Evolutionary conservation across 2,113 vertebrate genomes (phyloP).

Genomic region (Phalacrocorax brasilianus): DNA sequence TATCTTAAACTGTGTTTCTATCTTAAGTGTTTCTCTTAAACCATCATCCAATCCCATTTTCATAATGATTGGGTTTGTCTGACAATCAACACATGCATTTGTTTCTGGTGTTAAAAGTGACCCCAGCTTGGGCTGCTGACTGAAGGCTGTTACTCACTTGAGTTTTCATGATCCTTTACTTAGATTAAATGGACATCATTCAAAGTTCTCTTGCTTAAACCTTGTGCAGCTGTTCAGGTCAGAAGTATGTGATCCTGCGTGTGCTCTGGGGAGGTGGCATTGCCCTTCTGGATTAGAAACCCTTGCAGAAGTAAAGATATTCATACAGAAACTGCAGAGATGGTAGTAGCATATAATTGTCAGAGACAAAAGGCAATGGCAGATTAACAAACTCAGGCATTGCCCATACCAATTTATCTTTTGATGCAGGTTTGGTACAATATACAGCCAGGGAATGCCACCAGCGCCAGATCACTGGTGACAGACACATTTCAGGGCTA

Average conservation of each 20-base stretch:
- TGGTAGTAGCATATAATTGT: not conserved
- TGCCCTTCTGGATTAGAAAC: rapidly evolving
- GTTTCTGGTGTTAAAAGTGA: not conserved
- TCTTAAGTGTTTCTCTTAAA: not conserved
- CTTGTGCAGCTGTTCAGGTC: not conserved
- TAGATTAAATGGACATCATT: not conserved
- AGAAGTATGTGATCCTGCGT: rapidly evolving
- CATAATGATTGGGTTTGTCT: not conserved
- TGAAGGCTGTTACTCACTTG: not conserved
- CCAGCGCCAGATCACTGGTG: rapidly evolving
- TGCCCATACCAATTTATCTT: too few species aligned
- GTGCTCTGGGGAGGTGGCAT: rapidly evolving
- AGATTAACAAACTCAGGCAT: not conserved
- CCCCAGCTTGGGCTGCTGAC: too few species aligned
- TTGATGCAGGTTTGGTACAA: not conserved
- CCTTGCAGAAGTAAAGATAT: not conserved
- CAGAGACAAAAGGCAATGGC: not conserved
- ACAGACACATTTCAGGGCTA: not conserved
- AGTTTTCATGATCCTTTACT: not conserved
- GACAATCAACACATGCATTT: rapidly evolving
- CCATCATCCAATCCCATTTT: not conserved
- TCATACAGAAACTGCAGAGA: not conserved
- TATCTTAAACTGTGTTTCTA: not conserved
- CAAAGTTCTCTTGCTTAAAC: rapidly evolving
- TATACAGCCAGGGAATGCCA: rapidly evolving